Conservation (phyloP, 2,113 vertebrate species). For the Eurypyga helias region DNA sequence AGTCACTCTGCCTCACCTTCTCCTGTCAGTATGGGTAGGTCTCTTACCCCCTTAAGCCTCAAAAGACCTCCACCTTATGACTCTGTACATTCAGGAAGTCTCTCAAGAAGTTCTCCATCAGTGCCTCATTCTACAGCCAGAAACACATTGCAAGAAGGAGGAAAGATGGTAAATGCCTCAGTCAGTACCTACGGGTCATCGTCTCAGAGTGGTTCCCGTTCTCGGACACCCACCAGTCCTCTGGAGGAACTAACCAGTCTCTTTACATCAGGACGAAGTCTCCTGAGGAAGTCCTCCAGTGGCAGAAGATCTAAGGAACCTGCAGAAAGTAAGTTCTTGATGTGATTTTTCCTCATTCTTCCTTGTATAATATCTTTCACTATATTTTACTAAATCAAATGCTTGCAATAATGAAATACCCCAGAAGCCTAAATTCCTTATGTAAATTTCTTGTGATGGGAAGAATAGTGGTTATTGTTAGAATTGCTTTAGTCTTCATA, state of each 20-base stretch:
- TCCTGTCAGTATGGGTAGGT: slow-evolving; percentile 91
- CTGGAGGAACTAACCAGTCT: slow-evolving; percentile 90
- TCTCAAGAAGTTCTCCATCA: slow-evolving; percentile 89
- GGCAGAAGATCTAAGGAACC: slow-evolving; percentile 88
- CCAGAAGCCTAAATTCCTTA: neutral
- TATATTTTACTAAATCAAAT: neutral
- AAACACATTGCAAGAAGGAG: slow-evolving; percentile 86
- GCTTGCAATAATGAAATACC: neutral
- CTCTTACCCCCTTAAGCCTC: slow-evolving; percentile 90
- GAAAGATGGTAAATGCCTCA: slow-evolving; percentile 82
- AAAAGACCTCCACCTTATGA: slow-evolving; percentile 96
- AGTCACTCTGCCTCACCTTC: slow-evolving; percentile 94
- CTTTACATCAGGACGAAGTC: slow-evolving; percentile 87
- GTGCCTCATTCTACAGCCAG: slow-evolving; percentile 86
- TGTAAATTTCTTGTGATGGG: neutral
- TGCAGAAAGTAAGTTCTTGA: slow-evolving; percentile 85
- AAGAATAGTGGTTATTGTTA: neutral
- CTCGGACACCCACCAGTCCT: slow-evolving; percentile 92
- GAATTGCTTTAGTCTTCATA: neutral
- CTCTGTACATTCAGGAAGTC: slow-evolving; percentile 86
- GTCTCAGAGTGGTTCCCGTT: slow-evolving; percentile 85
- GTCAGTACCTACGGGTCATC: slow-evolving; percentile 84
- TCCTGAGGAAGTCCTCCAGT: slow-evolving; percentile 87
- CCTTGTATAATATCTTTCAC: neutral
- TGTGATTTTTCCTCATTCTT: neutral